Percentiles rank a stretch among this genome's conserved stretches.
These are phyloP conservation scores for Ametastegia equiseti DNA, from an alignment of 2,888 invertebrate species.

Conservation along the genomic window DNA sequence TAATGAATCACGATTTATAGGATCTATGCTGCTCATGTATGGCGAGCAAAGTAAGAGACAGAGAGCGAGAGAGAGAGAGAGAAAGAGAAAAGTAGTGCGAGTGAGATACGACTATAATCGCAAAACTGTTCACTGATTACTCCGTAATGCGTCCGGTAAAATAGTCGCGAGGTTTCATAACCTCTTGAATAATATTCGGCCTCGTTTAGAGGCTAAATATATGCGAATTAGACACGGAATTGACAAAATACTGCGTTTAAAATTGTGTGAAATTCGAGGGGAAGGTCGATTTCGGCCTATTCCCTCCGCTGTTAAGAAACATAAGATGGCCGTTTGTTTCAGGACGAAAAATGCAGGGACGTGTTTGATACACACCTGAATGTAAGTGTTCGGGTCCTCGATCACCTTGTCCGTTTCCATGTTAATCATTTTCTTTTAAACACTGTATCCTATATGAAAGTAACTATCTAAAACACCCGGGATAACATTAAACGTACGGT, in stretches of 20 bases:
- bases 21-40: not conserved
- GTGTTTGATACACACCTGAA: constrained; percentile 78
- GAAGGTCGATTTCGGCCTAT: constrained; percentile 38
- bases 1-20: no score
- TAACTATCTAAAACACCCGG: constrained; percentile 53
- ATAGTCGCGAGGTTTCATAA: constrained; percentile 26
- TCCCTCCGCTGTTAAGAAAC: constrained; percentile 57
- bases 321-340: constrained; percentile 67
- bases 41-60: constrained; percentile 1
- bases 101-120: constrained; percentile 27
- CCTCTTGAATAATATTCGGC: constrained; percentile 48
- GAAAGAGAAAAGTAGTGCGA: not conserved
- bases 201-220: not conserved
- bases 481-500: constrained; percentile 38
- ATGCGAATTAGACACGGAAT: not conserved
- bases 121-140: constrained; percentile 33
- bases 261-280: not conserved
- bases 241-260: not conserved
- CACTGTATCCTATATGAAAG: constrained; percentile 23
- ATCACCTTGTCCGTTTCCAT: constrained; percentile 96
- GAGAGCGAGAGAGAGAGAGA: not conserved
- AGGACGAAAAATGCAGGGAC: constrained; percentile 58
- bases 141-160: constrained; percentile 40
- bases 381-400: constrained; percentile 86
- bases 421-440: constrained; percentile 81